Evolutionary conservation across 2,888 invertebrate genomes (phyloP), one percentile per base, ranked within the genome.

Genomic region (Pocota personata): DNA sequence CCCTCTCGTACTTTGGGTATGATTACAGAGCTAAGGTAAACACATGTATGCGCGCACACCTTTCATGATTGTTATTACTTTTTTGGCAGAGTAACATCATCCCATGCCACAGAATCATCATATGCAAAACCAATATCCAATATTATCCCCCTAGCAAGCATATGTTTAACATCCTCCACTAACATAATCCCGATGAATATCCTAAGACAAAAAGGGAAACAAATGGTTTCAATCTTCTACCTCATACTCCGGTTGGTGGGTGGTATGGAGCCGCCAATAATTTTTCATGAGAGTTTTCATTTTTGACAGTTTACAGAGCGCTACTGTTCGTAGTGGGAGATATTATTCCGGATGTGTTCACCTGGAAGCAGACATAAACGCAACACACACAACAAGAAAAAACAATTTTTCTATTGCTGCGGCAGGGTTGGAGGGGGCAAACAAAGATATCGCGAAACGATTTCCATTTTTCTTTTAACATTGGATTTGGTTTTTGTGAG

Each of bases 101-200:
- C n/a, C 21, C 43, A 32, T 12, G n/a, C 40, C 14, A 14, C 40
- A 6, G 40, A 46, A 16, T 19, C 14, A 12, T 69, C 43, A 37
- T 76, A 69, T 76, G 66, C 76, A 76, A 76, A 82, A 82, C 82
- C 82, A 69, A 82, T 76, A 82, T 82, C 46, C 37, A 82, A 82
- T 82, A 82, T 76, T 57, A 76, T 32, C 60, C 67, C 46, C 32
- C 55, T 43, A 62, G 69, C 82, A 82, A 62, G 69, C 82, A 82
- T 76, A 71, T 82, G 82, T 71, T 62, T 64, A 40, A 82, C 62
- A 64, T 73, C 46, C 66, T 35, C 40, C 52, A 60, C 72, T 72
- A 60, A 50, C 40, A 35, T 75, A 75, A 75, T 75, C 55, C 64
- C 75, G 35, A 75, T 46, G 64, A 75, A 75, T 55, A 75, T 55